Evolutionary conservation across 2,797 vertebrate genomes (phyloP), one percentile per base, ranked within the genome.

Genomic region (Falco berigora): DNA sequence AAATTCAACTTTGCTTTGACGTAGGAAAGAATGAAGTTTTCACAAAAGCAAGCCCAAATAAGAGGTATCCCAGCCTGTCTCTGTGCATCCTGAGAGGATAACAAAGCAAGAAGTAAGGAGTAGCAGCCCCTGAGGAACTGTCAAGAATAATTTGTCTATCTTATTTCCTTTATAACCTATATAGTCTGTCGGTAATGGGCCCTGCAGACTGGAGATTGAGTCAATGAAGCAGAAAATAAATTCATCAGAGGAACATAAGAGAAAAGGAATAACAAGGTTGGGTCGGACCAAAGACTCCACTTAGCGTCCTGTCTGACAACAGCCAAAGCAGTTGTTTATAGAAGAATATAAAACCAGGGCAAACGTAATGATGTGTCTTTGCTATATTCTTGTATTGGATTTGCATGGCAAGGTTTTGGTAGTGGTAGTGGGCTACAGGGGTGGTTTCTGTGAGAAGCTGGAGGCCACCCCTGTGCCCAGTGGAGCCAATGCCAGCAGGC

Each of bases 141-240:
- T 63, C 67, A 85, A 34, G 64, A 83, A 63, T 90, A 77, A 86
- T 92, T 88, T 86, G 36, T 56, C 73, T 78, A 55, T 56, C 50
- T 94, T 75, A 94, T 86, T 88, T 93, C 38, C 59, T 81, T 92
- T 81, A 59, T 72, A 84, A 71, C 69, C 86, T 44, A 44, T 18
- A 44, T 18, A 44, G 44, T 44, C 44, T 44, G 44, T 18, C 90
- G 1, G 11, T 66, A 97, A 95, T 90, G 73, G 52, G 58, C 61
- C 53, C 49, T 90, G 79, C 27, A 94, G 36, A 77, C 28, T 88
- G 68, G 67, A 86, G 88, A 90, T 4, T 81, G 69, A 81, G 79
- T 74, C 86, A 90, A 64, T 69, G 76, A 92, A 94, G 83, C 58
- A 78, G 69, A 92, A 94, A 96, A 96, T 62, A 69, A 72, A 93